Evolutionary conservation across 2,797 vertebrate species (phyloP).

Genomic region (Sebastes iracundus): DNA sequence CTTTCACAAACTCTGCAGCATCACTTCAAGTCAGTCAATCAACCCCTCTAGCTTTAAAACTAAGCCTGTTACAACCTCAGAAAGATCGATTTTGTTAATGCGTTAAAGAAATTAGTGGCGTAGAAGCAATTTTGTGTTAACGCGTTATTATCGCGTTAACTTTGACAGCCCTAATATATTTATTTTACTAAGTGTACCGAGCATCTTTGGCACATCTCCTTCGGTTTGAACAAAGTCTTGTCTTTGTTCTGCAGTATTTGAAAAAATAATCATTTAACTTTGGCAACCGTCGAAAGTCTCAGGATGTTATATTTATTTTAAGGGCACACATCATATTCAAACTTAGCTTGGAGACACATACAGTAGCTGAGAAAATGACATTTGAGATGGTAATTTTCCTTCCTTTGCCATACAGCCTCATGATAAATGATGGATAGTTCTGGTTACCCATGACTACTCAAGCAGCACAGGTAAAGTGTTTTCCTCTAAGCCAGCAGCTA

Average conservation of each 20-base stretch:
- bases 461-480: slow-evolving; percentile 66
- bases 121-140: too few species aligned
- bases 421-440: slow-evolving; percentile 60
- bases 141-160: too few species aligned
- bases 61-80: too few species aligned
- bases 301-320: not conserved
- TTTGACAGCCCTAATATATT: not conserved
- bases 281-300: not conserved
- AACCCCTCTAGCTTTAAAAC: too few species aligned
- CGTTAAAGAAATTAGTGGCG: too few species aligned
- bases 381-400: slow-evolving; percentile 22
- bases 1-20: too few species aligned
- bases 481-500: slow-evolving; percentile 57
- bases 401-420: slow-evolving; percentile 14
- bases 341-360: not conserved
- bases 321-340: not conserved
- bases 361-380: slow-evolving; percentile 25
- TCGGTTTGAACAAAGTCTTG: not conserved
- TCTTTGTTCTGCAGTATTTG: not conserved
- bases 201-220: not conserved
- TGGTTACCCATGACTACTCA: slow-evolving; percentile 53
- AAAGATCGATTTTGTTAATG: too few species aligned
- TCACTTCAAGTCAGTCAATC: too few species aligned
- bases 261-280: not conserved
- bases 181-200: not conserved